A percentile compares a stretch with the other conserved stretches of the same genome.
These are phyloP conservation scores for Rhegmatorhina hoffmannsi DNA, from an alignment of 2,113 vertebrate species.

Conservation along the genomic window DNA sequence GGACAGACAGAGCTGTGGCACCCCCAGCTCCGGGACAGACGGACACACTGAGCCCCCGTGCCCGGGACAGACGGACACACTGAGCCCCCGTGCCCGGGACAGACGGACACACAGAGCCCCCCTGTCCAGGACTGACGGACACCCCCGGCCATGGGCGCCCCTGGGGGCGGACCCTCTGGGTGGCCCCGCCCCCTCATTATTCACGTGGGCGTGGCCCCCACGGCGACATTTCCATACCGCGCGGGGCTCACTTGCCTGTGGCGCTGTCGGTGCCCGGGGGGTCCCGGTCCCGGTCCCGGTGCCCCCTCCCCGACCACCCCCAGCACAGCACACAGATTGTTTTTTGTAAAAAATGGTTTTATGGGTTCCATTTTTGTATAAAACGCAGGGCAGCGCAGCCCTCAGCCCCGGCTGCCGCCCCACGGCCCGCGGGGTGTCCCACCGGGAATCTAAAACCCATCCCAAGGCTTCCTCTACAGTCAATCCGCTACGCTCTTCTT, in stretches of 20 bases:
- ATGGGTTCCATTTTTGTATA: conserved; percentile 92
- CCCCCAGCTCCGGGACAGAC: no score
- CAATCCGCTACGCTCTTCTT: conserved; percentile 73
- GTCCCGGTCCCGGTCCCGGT: no score
- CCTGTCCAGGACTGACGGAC: neutral
- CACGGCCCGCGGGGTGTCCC: conserved; percentile 68
- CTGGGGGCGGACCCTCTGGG: accelerated
- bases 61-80: neutral
- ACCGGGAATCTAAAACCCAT: conserved; percentile 85
- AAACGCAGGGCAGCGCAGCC: conserved; percentile 86
- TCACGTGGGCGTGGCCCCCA: neutral
- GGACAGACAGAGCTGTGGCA: neutral
- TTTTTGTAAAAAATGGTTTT: conserved; percentile 88
- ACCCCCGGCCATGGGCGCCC: accelerated
- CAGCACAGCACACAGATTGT: neutral
- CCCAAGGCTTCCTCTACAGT: conserved; percentile 79
- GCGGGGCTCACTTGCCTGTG: neutral
- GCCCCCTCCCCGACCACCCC: neutral
- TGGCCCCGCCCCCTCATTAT: neutral
- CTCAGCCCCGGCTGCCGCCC: neutral
- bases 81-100: no score
- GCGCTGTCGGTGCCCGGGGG: accelerated
- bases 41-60: neutral
- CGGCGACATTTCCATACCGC: accelerated
- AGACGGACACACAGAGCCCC: no score